These are phyloP conservation scores for Euschistus heros DNA, from an alignment of 1,140 invertebrate species.

Conservation along the genomic window DNA sequence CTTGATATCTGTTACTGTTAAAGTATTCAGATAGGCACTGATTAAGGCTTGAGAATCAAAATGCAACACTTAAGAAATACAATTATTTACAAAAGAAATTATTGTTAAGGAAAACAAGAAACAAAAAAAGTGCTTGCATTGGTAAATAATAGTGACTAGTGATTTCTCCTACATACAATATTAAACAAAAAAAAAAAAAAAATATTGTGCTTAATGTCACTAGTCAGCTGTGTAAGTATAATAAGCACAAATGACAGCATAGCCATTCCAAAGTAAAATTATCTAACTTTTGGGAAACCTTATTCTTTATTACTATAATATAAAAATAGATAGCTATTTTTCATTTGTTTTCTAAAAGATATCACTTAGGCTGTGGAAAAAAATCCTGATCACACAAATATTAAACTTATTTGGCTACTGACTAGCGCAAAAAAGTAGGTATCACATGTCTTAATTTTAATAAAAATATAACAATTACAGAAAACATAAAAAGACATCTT, in stretches of 20 bases:
- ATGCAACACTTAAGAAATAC: conserved; percentile 10
- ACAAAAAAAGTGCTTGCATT: conserved; percentile 5
- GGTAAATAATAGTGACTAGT: background rate
- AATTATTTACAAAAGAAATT: no score
- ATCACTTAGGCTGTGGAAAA: conserved; percentile 6
- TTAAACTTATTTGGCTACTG: conserved; percentile 15
- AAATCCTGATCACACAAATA: conserved; percentile 8
- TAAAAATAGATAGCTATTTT: conserved; percentile 11
- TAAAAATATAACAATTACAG: no score
- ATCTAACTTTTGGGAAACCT: background rate
- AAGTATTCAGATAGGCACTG: conserved; percentile 17
- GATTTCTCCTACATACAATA: background rate
- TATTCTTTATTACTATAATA: background rate
- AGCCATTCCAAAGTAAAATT: no score
- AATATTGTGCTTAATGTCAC: conserved; percentile 2
- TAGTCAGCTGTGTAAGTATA: conserved; percentile 7
- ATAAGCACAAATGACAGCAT: no score
- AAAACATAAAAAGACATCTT: no score
- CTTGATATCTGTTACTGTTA: no score
- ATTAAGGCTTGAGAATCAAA: conserved; percentile 22
- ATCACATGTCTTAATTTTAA: conserved; percentile 1
- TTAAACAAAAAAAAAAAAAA: background rate
- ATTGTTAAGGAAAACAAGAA: background rate
- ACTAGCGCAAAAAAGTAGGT: conserved; percentile 13
- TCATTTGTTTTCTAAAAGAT: background rate